A percentile compares a stretch with the other conserved stretches of the same genome.
phyloP scores from a whole-genome alignment of 2,888 invertebrate genomes.

The Venusia cambrica region DNA sequence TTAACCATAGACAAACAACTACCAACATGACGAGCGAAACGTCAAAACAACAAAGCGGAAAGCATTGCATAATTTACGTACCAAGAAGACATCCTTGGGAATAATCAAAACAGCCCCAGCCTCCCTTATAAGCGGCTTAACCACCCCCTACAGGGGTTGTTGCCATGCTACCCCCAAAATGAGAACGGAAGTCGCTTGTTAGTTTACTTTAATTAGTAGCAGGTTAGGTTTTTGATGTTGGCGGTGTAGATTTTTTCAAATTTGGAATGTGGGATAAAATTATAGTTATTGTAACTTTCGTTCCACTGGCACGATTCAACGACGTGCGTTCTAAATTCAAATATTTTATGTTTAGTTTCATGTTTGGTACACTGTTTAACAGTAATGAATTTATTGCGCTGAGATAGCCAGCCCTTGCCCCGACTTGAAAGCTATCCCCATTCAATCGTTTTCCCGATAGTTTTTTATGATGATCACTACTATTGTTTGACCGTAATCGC shows the following conservation, averaged over 20 bases:
- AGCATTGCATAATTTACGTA: conserved; percentile 76
- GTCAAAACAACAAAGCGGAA: conserved; percentile 46
- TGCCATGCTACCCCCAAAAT: conserved; percentile 56
- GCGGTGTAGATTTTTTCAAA: conserved; percentile 36
- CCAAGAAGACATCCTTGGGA: conserved; percentile 77
- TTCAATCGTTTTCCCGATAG: too few relatives aligned
- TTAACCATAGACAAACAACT: conserved; percentile 36
- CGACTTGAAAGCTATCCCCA: too few relatives aligned
- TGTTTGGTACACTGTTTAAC: too few relatives aligned
- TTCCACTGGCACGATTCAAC: too few relatives aligned
- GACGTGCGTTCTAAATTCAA: too few relatives aligned
- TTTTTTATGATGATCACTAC: too few relatives aligned
- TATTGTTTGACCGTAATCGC: too few relatives aligned
- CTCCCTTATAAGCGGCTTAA: conserved; percentile 71
- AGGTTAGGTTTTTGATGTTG: conserved; percentile 63
- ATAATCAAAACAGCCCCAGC: conserved; percentile 75
- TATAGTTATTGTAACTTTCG: conserved; percentile 1
- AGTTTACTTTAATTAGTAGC: conserved; percentile 73
- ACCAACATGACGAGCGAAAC: conserved; percentile 39
- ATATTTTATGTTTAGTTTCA: too few relatives aligned
- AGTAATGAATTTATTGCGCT: too few relatives aligned
- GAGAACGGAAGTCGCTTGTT: conserved; percentile 66
- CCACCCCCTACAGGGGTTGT: conserved; percentile 39
- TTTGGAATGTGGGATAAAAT: conserved; percentile 16
- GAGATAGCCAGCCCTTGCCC: too few relatives aligned